These are phyloP conservation scores for Cerastoderma edule DNA, from an alignment of 2,888 invertebrate genomes.

Conservation along the genomic window DNA sequence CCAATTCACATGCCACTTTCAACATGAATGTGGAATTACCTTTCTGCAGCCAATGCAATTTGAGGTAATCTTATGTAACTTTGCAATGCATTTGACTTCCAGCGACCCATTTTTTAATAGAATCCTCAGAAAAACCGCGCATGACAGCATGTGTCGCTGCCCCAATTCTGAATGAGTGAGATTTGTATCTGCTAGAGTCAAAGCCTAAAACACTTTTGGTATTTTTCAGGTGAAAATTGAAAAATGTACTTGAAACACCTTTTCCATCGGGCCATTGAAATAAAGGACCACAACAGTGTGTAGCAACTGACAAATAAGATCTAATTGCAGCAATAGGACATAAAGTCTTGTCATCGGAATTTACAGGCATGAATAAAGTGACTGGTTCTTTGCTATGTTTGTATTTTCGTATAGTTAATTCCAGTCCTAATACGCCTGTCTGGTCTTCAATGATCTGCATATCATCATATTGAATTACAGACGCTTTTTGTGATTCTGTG, in stretches of 20 bases:
- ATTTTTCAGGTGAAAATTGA: constrained; percentile 11
- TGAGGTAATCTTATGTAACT: neutral
- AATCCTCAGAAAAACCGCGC: constrained; percentile 15
- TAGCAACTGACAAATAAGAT: neutral
- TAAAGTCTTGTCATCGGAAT: neutral
- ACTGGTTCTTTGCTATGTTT: neutral
- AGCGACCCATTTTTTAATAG: constrained; percentile 16
- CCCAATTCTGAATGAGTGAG: constrained; percentile 27
- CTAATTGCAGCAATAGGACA: neutral
- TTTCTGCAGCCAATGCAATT: neutral
- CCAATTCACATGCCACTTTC: neutral
- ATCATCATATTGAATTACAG: neutral
- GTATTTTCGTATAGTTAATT: neutral
- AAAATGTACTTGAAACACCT: constrained; percentile 11
- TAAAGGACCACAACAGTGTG: constrained; percentile 15
- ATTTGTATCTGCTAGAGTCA: constrained; percentile 7
- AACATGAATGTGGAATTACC: neutral
- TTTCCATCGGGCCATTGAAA: constrained; percentile 6
- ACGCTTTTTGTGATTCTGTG: neutral
- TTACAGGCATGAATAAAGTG: neutral
- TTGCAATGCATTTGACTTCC: constrained; percentile 23
- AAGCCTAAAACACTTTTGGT: constrained; percentile 21
- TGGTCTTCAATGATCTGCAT: neutral
- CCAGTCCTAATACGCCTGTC: neutral
- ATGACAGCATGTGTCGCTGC: constrained; percentile 24